A percentile compares a stretch with the other conserved stretches of the same genome.
phyloP scores from a whole-genome alignment of 2,797 vertebrate genomes.

The Lycodopsis pacificus region DNA sequence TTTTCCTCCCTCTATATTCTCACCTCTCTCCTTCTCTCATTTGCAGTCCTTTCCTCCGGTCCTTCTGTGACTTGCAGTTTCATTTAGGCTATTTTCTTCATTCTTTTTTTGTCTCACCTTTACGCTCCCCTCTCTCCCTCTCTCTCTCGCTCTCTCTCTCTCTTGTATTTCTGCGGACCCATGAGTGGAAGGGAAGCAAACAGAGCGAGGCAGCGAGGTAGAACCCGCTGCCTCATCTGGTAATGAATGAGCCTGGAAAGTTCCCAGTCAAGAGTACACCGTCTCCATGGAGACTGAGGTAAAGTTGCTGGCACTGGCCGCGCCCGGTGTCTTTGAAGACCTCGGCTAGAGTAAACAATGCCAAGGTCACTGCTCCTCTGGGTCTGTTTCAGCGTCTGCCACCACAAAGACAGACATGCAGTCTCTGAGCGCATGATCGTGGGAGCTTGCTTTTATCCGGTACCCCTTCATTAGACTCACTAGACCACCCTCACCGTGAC shows the following conservation, averaged over 20 bases:
- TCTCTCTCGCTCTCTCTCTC: constrained; percentile 7
- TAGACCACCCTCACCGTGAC: constrained; percentile 54
- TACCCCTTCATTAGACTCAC: constrained; percentile 47
- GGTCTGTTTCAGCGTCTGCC: constrained; percentile 58
- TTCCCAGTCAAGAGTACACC: constrained; percentile 68
- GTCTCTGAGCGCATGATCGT: constrained; percentile 39
- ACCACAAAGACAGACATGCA: constrained; percentile 43
- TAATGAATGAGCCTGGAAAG: constrained; percentile 76
- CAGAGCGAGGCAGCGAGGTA: constrained; percentile 57
- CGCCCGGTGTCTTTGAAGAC: constrained; percentile 59
- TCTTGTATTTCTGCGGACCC: constrained; percentile 40
- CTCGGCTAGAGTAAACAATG: constrained; percentile 65
- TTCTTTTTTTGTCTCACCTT: constrained; percentile 10
- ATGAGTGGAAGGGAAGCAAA: constrained; percentile 59
- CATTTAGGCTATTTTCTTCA: constrained; percentile 5
- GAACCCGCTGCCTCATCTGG: constrained; percentile 66
- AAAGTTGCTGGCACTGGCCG: constrained; percentile 53
- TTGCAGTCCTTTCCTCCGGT: constrained; percentile 22
- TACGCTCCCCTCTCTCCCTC: constrained; percentile 4
- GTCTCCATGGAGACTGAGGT: constrained; percentile 78
- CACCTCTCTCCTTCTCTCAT: constrained; percentile 36
- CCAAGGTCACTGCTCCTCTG: constrained; percentile 58
- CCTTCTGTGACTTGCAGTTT: constrained; percentile 47
- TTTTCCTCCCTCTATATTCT: constrained; percentile 40
- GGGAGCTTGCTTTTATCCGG: constrained; percentile 25